phyloP scores from a whole-genome alignment of 2,797 vertebrate genomes.

The Odontamblyopus rebecca region DNA sequence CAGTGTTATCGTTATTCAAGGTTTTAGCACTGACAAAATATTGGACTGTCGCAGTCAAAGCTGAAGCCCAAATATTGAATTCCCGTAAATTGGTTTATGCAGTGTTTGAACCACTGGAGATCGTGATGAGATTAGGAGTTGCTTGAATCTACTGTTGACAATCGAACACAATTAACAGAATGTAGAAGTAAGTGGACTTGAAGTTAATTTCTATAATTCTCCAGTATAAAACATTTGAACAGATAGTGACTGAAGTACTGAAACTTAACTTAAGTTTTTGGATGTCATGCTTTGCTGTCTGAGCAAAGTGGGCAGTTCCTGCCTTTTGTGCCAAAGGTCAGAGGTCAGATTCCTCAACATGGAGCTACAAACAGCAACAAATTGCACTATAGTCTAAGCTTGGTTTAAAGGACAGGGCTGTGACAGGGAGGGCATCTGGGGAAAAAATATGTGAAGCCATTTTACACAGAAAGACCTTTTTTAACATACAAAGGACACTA shows the following conservation, averaged over 20 bases:
- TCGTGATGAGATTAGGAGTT: not conserved
- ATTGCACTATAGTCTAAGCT: not conserved
- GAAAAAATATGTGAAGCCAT: not conserved
- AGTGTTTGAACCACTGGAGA: not conserved
- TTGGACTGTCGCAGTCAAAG: slow-evolving; percentile 6
- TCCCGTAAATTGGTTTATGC: not conserved
- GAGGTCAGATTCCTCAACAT: slow-evolving; percentile 10
- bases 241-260: not conserved
- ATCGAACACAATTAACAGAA: not conserved
- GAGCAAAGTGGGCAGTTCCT: slow-evolving; percentile 1
- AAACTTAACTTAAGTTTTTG: not conserved
- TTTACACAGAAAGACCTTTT: not conserved
- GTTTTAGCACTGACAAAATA: slow-evolving; percentile 8
- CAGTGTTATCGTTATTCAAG: not conserved
- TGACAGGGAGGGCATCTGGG: not conserved
- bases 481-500: not conserved
- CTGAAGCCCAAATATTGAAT: slow-evolving; percentile 8
- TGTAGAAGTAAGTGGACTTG: not conserved
- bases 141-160: slow-evolving; percentile 1
- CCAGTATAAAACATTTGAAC: not conserved
- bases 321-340: slow-evolving; percentile 10
- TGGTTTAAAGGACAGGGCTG: not conserved
- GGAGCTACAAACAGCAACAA: slow-evolving; percentile 2
- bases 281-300: not conserved
- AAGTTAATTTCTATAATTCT: not conserved